Percentiles rank a stretch among this genome's conserved stretches.
These are phyloP conservation scores for Melanchra persicariae DNA, from an alignment of 2,888 invertebrate genomes.

Conservation along the genomic window DNA sequence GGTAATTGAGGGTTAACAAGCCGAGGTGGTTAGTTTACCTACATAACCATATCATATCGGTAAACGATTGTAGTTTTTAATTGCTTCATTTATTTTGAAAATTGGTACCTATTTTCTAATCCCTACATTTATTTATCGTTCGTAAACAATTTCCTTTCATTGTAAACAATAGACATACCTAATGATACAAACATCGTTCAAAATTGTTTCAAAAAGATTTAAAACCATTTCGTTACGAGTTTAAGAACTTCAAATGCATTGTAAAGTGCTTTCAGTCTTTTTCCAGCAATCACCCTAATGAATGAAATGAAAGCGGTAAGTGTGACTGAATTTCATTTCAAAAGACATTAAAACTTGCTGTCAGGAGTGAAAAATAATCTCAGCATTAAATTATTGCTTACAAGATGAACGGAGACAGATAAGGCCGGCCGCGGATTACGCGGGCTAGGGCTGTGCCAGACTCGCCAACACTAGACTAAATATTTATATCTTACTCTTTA, in stretches of 20 bases:
- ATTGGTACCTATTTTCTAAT: neutral
- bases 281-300: conserved; percentile 70
- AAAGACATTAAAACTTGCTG: conserved; percentile 89
- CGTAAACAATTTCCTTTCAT: neutral
- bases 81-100: neutral
- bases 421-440: conserved; percentile 78
- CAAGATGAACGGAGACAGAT: conserved; percentile 86
- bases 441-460: conserved; percentile 58
- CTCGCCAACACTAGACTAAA: conserved; percentile 13
- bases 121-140: neutral
- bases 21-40: neutral
- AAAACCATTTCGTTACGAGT: neutral
- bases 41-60: neutral
- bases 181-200: neutral
- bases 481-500: conserved; percentile 24
- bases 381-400: conserved; percentile 86
- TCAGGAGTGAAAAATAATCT: conserved; percentile 89
- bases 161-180: neutral
- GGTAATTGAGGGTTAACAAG: neutral
- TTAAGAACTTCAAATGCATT: conserved; percentile 22
- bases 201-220: neutral
- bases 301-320: conserved; percentile 76
- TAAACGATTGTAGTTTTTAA: neutral
- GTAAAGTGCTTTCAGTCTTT: conserved; percentile 43
- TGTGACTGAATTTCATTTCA: conserved; percentile 85